Conservation (phyloP, 2,888 invertebrate species). For the Sylvicola cinctus region DNA sequence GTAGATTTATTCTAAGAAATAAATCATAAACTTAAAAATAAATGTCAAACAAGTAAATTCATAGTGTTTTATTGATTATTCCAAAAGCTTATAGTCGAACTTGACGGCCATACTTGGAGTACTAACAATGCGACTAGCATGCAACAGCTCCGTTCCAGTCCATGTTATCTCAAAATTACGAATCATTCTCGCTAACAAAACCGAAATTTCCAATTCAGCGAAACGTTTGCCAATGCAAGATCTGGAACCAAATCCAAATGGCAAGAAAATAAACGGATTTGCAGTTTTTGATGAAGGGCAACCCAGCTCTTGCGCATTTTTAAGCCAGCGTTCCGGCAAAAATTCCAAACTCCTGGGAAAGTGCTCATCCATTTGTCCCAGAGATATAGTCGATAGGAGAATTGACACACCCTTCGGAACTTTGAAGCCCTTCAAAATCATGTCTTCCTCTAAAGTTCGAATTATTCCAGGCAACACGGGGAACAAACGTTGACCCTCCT, state of each 20-base stretch:
- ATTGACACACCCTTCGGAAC: slow-evolving; percentile 36
- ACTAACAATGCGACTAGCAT: too few species aligned
- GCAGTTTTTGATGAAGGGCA: slow-evolving; percentile 6
- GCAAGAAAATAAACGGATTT: slow-evolving; percentile 36
- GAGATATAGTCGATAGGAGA: background rate
- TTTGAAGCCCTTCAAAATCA: slow-evolving; percentile 37
- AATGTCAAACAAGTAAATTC: too few species aligned
- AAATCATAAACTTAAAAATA: too few species aligned
- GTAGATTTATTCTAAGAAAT: too few species aligned
- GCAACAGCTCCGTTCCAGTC: too few species aligned
- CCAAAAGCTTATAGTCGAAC: too few species aligned
- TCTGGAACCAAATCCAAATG: slow-evolving; percentile 47
- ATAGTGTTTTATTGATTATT: too few species aligned
- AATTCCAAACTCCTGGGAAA: slow-evolving; percentile 40
- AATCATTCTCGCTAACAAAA: too few species aligned
- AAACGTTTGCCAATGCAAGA: slow-evolving; percentile 49
- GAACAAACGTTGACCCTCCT: slow-evolving; percentile 43
- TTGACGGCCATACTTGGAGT: too few species aligned
- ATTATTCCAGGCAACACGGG: slow-evolving; percentile 36
- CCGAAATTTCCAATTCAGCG: slow-evolving; percentile 47
- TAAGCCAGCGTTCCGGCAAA: slow-evolving; percentile 56
- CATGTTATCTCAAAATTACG: too few species aligned
- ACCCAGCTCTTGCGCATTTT: slow-evolving; percentile 8
- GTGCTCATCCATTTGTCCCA: slow-evolving; percentile 32
- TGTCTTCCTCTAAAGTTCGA: slow-evolving; percentile 30